Conservation (phyloP, 2,113 vertebrate species). For the Dissostichus mawsoni region DNA sequence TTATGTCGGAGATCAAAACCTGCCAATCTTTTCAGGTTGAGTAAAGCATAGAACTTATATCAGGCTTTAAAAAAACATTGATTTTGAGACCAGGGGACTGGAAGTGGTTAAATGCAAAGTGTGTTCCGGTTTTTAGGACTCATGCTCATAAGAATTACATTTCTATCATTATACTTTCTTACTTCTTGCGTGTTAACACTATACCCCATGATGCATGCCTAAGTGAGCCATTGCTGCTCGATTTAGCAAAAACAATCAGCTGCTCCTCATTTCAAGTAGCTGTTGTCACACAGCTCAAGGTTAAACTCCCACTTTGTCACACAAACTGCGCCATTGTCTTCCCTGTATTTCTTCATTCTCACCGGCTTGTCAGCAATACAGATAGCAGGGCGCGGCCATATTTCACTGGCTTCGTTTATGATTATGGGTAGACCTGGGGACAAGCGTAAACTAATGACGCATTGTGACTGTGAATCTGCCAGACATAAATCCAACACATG, state of each 20-base stretch:
- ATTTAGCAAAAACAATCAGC: slow-evolving; percentile 45
- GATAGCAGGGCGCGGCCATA: slow-evolving; percentile 56
- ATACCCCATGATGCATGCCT: neutral
- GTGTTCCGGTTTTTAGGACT: too few relatives aligned
- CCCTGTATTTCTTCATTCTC: slow-evolving; percentile 50
- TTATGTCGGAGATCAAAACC: too few relatives aligned
- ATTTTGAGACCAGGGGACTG: too few relatives aligned
- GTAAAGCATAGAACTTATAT: too few relatives aligned
- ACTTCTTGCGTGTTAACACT: neutral
- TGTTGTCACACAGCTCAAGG: slow-evolving; percentile 63
- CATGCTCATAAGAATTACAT: neutral
- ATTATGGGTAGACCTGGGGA: slow-evolving; percentile 73
- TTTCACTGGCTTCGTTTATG: slow-evolving; percentile 78
- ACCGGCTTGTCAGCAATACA: slow-evolving; percentile 55
- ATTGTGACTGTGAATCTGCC: slow-evolving; percentile 79
- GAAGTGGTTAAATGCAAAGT: too few relatives aligned
- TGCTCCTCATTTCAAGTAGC: slow-evolving; percentile 17
- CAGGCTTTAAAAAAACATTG: too few relatives aligned
- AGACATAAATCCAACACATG: slow-evolving; percentile 74
- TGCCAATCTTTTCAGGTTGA: too few relatives aligned
- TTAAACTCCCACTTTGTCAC: slow-evolving; percentile 57
- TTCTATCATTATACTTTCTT: neutral
- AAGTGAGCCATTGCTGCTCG: slow-evolving; percentile 6
- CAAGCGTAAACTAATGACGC: slow-evolving; percentile 78
- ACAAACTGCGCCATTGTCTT: slow-evolving; percentile 50